Evolutionary conservation across 2,797 vertebrate genomes (phyloP), one percentile per base, ranked within the genome.

Genomic region (Sternotherus odoratus): DNA sequence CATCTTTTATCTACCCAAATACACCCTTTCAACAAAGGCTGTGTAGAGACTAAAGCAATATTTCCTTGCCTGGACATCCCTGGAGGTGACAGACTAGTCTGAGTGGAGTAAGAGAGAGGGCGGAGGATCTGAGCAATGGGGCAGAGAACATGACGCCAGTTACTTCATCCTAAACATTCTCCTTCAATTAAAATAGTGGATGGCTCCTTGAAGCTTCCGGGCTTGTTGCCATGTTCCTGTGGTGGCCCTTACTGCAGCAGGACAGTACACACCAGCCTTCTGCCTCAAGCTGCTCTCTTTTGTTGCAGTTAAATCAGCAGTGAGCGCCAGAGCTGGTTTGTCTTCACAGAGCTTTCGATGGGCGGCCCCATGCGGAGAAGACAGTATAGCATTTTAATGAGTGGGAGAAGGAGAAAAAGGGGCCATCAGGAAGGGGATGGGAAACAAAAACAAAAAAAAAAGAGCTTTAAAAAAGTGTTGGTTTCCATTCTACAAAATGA

Each of bases 61-160:
- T n/a, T 66, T 66, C 19, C 63, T 36, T 36, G 36, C 19, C n/a
- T 66, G 77, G 80, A 4, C 78, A 78, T 66, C 26, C 4, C 0
- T 1, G 7, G 75, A 23, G 56, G 48, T 66, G 49, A 30, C 4
- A 0, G 3, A 2, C 15, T 17, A 1, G 30, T 75, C 50, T 2
- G 89, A 39, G 19, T 28, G 7, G 39, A 26, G 43, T 74, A 46
- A 54, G 81, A 51, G 1, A 49, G 77, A 69, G 78, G 79, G 6
- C 6, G 24, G 53, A 46, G 30, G 3, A 19, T 77, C 1, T 13
- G 46, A 13, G 1, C 26, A 9, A 4, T 0, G 13, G 7, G 77
- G 43, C 21, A 6, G 57, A 51, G 53, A 85, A 48, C 33, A 75
- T 26, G 4, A 9, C 36, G 30, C 60, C 69, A 46, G 11, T 13